These are phyloP conservation scores for Bucco capensis DNA, from an alignment of 2,113 vertebrate genomes.

Conservation along the genomic window DNA sequence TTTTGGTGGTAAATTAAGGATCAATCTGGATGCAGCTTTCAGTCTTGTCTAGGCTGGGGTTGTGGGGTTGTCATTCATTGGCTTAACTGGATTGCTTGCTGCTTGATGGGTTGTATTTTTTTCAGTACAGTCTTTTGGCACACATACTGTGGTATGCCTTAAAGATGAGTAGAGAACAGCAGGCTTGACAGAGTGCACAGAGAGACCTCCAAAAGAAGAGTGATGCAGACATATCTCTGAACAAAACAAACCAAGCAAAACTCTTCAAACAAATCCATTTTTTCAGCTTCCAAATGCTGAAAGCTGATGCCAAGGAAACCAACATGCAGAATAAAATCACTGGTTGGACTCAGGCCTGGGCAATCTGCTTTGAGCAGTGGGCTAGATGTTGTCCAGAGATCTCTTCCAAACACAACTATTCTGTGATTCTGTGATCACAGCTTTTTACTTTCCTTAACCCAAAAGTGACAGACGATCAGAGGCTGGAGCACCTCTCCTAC, in stretches of 20 bases:
- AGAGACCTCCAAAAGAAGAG: background rate
- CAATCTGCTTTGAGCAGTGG: background rate
- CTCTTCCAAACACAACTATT: background rate
- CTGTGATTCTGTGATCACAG: background rate
- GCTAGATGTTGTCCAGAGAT: background rate
- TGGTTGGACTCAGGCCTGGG: background rate
- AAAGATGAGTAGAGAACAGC: background rate
- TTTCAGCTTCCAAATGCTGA: background rate
- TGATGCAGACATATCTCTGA: background rate
- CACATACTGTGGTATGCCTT: background rate
- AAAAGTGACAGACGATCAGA: background rate
- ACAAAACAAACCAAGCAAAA: background rate
- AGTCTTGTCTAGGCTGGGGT: background rate
- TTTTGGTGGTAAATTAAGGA: conserved; percentile 28
- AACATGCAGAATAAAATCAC: background rate
- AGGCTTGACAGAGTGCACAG: background rate
- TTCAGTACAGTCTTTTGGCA: conserved; percentile 25
- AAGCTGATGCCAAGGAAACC: background rate
- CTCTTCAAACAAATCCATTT: background rate
- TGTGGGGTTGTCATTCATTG: conserved; percentile 21
- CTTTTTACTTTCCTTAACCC: background rate
- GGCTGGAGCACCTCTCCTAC: no score
- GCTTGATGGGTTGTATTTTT: background rate
- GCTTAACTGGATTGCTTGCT: conserved; percentile 50
- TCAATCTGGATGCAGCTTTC: background rate